Evolutionary conservation across 2,888 invertebrate species (phyloP).

Genomic region (Elmis aenea): DNA sequence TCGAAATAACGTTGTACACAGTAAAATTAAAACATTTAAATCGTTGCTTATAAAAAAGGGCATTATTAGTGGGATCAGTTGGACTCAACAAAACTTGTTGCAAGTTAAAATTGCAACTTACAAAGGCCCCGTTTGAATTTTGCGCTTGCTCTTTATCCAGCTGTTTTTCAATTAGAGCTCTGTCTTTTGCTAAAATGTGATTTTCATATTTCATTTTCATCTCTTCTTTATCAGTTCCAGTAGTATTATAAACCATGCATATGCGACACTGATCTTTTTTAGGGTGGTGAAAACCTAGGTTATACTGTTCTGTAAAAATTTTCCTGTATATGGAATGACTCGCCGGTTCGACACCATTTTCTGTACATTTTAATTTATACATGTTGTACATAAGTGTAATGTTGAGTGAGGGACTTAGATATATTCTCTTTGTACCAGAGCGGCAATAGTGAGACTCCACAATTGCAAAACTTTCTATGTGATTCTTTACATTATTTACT

Average conservation of each 20-base stretch:
- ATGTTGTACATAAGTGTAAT: conserved; percentile 4
- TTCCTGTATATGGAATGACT: conserved; percentile 9
- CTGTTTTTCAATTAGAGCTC: no score
- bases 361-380: conserved; percentile 1
- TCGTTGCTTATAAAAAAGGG: conserved; percentile 22
- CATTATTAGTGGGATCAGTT: conserved; percentile 19
- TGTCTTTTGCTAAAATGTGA: neutral
- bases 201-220: neutral
- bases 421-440: conserved; percentile 1
- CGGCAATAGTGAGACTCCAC: conserved; percentile 8
- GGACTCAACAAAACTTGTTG: conserved; percentile 22
- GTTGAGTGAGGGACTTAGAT: conserved; percentile 2
- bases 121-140: conserved; percentile 5
- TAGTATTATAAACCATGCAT: no score
- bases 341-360: neutral
- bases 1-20: conserved; percentile 19
- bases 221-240: no score
- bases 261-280: conserved; percentile 18
- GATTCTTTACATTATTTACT: conserved; percentile 2
- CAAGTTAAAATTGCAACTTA: conserved; percentile 23
- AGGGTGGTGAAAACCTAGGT: conserved; percentile 15
- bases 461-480: conserved; percentile 8
- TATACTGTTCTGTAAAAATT: conserved; percentile 14
- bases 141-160: conserved; percentile 1
- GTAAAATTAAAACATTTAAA: conserved; percentile 21